These are phyloP conservation scores for Sinocyclocheilus grahami DNA, from an alignment of 2,113 vertebrate species.

Conservation along the genomic window DNA sequence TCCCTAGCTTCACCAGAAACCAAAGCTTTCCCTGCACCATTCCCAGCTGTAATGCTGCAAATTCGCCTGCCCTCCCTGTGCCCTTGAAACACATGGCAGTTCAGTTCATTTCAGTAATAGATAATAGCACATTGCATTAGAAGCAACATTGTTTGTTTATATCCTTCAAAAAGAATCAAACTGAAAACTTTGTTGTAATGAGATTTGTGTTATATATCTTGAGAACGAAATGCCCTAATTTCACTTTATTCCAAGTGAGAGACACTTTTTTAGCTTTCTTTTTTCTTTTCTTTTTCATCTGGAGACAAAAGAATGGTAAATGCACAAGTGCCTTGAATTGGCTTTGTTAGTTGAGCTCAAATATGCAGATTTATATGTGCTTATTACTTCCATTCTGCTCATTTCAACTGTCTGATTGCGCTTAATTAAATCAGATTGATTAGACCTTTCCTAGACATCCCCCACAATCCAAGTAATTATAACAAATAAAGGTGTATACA, in stretches of 20 bases:
- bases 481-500: conserved; percentile 80
- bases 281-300: too few species aligned
- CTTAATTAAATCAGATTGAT: conserved; percentile 87
- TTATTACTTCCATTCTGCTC: conserved; percentile 85
- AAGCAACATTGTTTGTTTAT: not conserved
- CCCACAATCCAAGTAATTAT: conserved; percentile 83
- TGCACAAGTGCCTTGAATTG: too few species aligned
- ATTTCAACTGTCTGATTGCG: conserved; percentile 84
- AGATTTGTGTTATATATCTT: too few species aligned
- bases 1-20: conserved; percentile 12
- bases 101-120: not conserved
- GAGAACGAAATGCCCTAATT: too few species aligned
- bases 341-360: conserved; percentile 80
- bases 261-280: too few species aligned
- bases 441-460: conserved; percentile 81
- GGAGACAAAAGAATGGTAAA: too few species aligned
- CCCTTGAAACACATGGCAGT: conserved; percentile 17
- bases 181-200: too few species aligned
- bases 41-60: conserved; percentile 39
- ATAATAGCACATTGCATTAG: not conserved
- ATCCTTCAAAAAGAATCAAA: too few species aligned
- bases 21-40: conserved; percentile 41
- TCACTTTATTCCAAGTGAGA: too few species aligned
- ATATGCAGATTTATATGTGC: conserved; percentile 82
- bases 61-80: not conserved